A percentile compares a stretch with the other conserved stretches of the same genome.
Conservation (phyloP, 2,888 invertebrate genomes). For the Sinotaia quadrata region DNA sequence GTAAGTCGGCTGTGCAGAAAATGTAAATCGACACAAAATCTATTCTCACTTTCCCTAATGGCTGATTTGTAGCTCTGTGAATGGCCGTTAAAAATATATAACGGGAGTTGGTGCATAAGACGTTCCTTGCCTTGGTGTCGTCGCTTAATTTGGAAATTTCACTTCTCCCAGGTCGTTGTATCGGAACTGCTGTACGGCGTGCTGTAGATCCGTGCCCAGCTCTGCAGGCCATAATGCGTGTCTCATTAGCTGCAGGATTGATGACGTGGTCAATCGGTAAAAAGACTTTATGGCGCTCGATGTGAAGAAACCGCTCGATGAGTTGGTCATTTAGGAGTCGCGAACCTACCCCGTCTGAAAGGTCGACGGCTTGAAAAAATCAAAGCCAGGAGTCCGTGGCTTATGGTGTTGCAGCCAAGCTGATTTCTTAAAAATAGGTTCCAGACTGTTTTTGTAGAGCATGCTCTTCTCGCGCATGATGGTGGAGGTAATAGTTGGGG, state of each 20-base stretch:
- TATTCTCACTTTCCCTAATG: neutral
- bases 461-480: too few species aligned
- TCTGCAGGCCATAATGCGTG: neutral
- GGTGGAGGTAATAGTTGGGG: too few species aligned
- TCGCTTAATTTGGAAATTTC: constrained; percentile 12
- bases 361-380: too few species aligned
- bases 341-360: too few species aligned
- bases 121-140: too few species aligned
- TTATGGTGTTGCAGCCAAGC: too few species aligned
- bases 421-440: too few species aligned
- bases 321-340: too few species aligned
- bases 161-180: neutral
- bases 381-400: too few species aligned
- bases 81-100: neutral
- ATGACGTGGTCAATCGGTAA: neutral
- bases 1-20: neutral
- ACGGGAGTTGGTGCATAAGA: neutral
- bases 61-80: neutral
- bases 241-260: neutral
- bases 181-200: neutral
- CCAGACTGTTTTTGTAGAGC: too few species aligned
- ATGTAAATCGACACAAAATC: neutral
- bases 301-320: too few species aligned
- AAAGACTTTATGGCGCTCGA: neutral
- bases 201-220: neutral